A percentile compares a stretch with the other conserved stretches of the same genome.
Evolutionary conservation across 2,797 vertebrate genomes (phyloP).

Genomic region (Gymnocypris eckloni): DNA sequence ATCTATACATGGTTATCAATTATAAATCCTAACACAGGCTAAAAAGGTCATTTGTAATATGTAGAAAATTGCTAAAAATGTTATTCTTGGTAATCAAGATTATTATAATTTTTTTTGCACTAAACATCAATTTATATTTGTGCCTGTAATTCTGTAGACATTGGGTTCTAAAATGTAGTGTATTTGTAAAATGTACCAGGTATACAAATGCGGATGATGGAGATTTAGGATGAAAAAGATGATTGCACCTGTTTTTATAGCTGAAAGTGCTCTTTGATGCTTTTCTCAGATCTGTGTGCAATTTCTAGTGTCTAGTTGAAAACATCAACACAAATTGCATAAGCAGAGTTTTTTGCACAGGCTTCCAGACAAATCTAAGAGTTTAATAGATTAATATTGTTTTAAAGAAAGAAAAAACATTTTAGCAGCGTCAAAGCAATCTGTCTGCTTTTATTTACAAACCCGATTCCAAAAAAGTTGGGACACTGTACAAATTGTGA

Average conservation of each 20-base stretch:
- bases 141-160: background rate
- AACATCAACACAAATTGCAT: background rate
- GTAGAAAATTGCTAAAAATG: background rate
- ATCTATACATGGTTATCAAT: background rate
- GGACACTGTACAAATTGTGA: too few species aligned
- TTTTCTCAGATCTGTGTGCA: conserved; percentile 24
- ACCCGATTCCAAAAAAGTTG: too few species aligned
- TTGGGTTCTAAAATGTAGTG: background rate
- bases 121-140: background rate
- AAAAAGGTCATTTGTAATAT: background rate
- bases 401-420: background rate
- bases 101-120: too few species aligned
- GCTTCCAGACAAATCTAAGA: background rate
- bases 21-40: background rate
- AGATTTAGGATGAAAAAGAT: conserved; percentile 33
- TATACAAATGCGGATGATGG: conserved; percentile 40
- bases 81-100: background rate
- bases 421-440: background rate
- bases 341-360: background rate
- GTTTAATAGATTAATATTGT: background rate
- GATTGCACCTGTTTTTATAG: background rate
- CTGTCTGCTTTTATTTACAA: background rate
- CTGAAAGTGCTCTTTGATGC: conserved; percentile 5
- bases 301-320: conserved; percentile 1
- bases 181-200: background rate